These are phyloP conservation scores for Poecilia gillii DNA, from an alignment of 2,797 vertebrate genomes.

Conservation along the genomic window DNA sequence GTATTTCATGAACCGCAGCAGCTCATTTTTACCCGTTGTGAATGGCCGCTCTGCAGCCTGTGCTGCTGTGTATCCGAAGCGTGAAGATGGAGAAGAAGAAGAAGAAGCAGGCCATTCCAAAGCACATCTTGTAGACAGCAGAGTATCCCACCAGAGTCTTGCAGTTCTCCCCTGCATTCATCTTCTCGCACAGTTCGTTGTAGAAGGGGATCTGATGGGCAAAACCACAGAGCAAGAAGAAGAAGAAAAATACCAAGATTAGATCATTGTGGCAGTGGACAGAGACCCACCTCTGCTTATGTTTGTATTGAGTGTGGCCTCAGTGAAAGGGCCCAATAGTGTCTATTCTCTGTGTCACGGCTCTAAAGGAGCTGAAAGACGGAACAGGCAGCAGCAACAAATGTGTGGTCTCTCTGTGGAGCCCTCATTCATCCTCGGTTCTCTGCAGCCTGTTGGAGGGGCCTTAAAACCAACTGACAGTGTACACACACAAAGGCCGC, in stretches of 20 bases:
- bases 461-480: constrained; percentile 73
- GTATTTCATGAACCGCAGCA: not conserved
- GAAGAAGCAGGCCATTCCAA: constrained; percentile 98
- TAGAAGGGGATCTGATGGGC: constrained; percentile 89
- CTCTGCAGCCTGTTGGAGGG: constrained; percentile 69
- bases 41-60: constrained; percentile 88
- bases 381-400: constrained; percentile 70
- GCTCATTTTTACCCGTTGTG: constrained; percentile 91
- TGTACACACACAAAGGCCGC: constrained; percentile 69
- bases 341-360: constrained; percentile 61
- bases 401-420: constrained; percentile 56
- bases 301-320: constrained; percentile 53
- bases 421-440: constrained; percentile 65
- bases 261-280: constrained; percentile 38
- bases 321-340: constrained; percentile 57
- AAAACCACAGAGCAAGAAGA: constrained; percentile 32
- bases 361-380: constrained; percentile 69
- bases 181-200: constrained; percentile 83
- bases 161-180: constrained; percentile 90
- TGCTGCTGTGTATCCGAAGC: constrained; percentile 88
- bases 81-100: constrained; percentile 89
- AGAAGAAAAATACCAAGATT: constrained; percentile 34
- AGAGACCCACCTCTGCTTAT: constrained; percentile 36
- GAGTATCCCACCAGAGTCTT: constrained; percentile 92
- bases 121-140: constrained; percentile 96